Conservation (phyloP, 2,888 invertebrate genomes). For the Ferrisia virgata region DNA sequence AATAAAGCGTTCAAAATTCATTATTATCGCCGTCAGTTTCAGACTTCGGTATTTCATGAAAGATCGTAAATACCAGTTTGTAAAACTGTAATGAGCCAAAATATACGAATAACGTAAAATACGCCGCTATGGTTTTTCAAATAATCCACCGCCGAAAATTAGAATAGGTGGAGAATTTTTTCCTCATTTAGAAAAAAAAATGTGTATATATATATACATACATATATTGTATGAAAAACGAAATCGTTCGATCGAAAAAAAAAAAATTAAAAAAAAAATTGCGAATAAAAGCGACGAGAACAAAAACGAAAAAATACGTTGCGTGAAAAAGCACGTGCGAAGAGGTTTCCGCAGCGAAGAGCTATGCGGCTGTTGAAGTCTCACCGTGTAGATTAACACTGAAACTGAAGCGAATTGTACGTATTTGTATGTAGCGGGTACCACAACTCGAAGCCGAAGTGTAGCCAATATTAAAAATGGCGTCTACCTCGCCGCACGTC, state of each 20-base stretch:
- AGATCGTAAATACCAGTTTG: not conserved
- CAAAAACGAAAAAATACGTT: not conserved
- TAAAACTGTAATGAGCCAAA: not conserved
- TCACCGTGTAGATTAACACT: conserved; percentile 37
- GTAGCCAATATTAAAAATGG: conserved; percentile 31
- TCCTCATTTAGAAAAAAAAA: too few relatives aligned
- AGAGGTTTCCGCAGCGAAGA: not conserved
- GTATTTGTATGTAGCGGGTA: not conserved
- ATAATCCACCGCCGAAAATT: not conserved
- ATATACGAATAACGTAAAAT: not conserved
- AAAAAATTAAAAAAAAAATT: not conserved
- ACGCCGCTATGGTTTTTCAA: not conserved
- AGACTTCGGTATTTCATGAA: too few relatives aligned
- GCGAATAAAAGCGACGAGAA: not conserved
- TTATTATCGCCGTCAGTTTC: not conserved
- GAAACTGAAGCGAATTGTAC: not conserved
- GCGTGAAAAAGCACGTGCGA: conserved; percentile 35
- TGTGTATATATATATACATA: too few relatives aligned
- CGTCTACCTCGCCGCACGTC: not conserved
- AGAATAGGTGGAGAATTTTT: not conserved
- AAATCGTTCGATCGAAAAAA: not conserved
- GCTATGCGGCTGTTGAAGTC: conserved; percentile 29
- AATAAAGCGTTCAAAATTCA: not conserved
- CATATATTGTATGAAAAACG: not conserved
- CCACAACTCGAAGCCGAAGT: conserved; percentile 2